These are phyloP conservation scores for Zaprionus inermis DNA, from an alignment of 1,140 invertebrate genomes.

Conservation along the genomic window DNA sequence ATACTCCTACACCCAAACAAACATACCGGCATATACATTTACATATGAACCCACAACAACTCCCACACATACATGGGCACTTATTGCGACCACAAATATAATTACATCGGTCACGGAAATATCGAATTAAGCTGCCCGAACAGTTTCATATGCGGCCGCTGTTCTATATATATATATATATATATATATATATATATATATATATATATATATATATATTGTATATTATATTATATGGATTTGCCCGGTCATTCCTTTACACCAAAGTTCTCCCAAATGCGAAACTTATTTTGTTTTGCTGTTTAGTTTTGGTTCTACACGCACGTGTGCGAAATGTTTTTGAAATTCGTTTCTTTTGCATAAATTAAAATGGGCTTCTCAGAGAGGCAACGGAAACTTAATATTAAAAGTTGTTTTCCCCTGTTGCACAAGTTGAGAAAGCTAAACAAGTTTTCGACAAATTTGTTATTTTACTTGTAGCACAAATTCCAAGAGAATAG, in stretches of 20 bases:
- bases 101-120: conserved; percentile 75
- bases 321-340: conserved; percentile 36
- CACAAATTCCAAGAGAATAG: neutral
- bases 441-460: conserved; percentile 8
- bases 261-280: neutral
- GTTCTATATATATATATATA: conserved; percentile 14
- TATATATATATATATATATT: neutral
- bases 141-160: neutral
- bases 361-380: conserved; percentile 42
- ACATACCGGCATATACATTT: conserved; percentile 8
- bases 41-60: neutral
- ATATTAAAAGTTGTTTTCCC: conserved; percentile 41
- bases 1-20: conserved; percentile 10
- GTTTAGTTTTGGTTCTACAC: conserved; percentile 27
- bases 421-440: conserved; percentile 1
- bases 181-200: conserved; percentile 20
- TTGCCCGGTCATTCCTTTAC: conserved; percentile 5
- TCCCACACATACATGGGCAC: conserved; percentile 26
- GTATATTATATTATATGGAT: conserved; percentile 6
- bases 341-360: conserved; percentile 37
- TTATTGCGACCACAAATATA: conserved; percentile 59
- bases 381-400: conserved; percentile 20
- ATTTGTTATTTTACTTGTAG: conserved; percentile 5
- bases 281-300: conserved; percentile 32
- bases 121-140: conserved; percentile 61